A percentile compares a stretch with the other conserved stretches of the same genome.
phyloP scores from a whole-genome alignment of 2,888 invertebrate species.

The Pterobdella sp. region DNA sequence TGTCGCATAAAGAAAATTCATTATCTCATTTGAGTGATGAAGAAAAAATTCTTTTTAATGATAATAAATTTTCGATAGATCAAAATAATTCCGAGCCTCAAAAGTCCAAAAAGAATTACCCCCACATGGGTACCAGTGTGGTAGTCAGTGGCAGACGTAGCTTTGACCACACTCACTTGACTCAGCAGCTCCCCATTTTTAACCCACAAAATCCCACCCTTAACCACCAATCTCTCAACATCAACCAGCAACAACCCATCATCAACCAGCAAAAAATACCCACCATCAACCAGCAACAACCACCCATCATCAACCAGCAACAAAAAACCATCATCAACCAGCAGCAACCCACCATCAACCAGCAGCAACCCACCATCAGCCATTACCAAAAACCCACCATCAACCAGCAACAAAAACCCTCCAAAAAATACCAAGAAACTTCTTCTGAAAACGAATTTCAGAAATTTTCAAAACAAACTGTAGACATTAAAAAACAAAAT shows the following conservation, averaged over 20 bases:
- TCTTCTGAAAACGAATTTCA: neutral
- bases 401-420: neutral
- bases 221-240: neutral
- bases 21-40: too few relatives aligned
- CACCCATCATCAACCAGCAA: neutral
- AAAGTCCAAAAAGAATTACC: too few relatives aligned
- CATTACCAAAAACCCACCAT: neutral
- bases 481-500: too few relatives aligned
- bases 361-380: too few relatives aligned
- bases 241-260: neutral
- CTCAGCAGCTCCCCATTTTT: neutral
- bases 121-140: neutral
- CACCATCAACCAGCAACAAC: neutral
- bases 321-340: neutral
- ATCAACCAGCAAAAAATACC: neutral
- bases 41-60: too few relatives aligned
- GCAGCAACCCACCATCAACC: neutral
- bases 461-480: too few relatives aligned
- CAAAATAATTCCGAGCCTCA: too few relatives aligned
- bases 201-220: neutral
- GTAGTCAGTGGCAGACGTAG: neutral
- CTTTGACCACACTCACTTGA: neutral
- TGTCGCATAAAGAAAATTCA: too few relatives aligned
- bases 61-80: too few relatives aligned
- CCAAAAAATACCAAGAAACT: too few relatives aligned